Conservation (phyloP, 1,140 invertebrate species). For the Ceratina calcarata region DNA sequence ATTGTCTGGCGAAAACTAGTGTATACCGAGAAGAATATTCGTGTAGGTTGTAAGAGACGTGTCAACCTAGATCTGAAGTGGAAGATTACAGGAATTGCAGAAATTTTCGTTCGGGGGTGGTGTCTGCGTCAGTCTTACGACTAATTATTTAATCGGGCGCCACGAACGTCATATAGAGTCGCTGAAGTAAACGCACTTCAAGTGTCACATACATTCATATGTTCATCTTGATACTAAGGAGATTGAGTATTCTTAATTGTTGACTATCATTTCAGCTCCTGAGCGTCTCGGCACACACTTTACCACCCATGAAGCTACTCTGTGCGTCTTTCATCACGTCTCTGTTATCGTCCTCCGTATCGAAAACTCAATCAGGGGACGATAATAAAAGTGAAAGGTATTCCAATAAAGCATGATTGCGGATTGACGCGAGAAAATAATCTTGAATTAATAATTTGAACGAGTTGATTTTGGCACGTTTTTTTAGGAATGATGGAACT, state of each 20-base stretch:
- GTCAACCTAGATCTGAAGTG: constrained; percentile 70
- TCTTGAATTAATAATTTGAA: neutral
- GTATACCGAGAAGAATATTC: constrained; percentile 44
- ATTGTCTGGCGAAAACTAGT: constrained; percentile 41
- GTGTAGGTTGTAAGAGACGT: constrained; percentile 57
- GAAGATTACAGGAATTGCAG: constrained; percentile 68
- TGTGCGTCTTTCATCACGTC: constrained; percentile 79
- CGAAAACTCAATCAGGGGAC: constrained; percentile 50
- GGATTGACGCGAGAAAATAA: neutral
- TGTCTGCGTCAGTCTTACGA: constrained; percentile 54
- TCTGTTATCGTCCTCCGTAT: constrained; percentile 67
- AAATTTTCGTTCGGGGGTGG: constrained; percentile 66
- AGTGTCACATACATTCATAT: neutral
- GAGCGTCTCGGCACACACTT: constrained; percentile 80
- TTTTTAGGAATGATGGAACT: neutral
- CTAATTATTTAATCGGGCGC: constrained; percentile 45
- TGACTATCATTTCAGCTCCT: constrained; percentile 77
- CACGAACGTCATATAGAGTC: neutral
- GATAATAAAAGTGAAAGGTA: constrained; percentile 41
- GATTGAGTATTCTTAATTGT: neutral
- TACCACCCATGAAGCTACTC: constrained; percentile 79
- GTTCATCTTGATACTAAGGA: neutral
- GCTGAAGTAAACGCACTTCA: neutral
- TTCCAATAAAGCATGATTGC: neutral
- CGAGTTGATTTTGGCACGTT: neutral